phyloP scores from a whole-genome alignment of 2,888 invertebrate species.

The Icerya purchasi region DNA sequence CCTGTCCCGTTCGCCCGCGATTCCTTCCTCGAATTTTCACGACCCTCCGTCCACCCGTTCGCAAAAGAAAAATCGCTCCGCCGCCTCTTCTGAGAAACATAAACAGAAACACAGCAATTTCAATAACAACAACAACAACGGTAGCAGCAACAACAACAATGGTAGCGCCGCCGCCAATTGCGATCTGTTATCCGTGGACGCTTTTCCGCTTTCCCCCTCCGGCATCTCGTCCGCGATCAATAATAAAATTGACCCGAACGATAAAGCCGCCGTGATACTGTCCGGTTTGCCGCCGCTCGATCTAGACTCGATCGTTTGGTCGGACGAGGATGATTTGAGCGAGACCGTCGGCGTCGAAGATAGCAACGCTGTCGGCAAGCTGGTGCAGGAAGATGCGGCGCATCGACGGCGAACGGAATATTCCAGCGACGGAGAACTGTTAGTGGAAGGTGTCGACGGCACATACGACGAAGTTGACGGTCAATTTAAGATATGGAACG shows the following conservation, averaged over 20 bases:
- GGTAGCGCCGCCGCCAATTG: neutral
- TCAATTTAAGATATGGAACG: slow-evolving; percentile 78
- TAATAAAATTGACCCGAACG: neutral
- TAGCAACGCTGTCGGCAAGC: slow-evolving; percentile 24
- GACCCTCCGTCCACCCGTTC: neutral
- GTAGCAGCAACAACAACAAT: slow-evolving; percentile 4
- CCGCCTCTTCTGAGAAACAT: neutral
- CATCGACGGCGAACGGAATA: slow-evolving; percentile 2
- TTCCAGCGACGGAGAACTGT: neutral
- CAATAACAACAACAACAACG: neutral
- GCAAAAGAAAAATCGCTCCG: neutral
- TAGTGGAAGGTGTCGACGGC: slow-evolving; percentile 33
- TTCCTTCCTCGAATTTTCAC: too few species aligned
- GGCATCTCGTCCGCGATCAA: neutral
- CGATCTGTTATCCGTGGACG: too few species aligned
- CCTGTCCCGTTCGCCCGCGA: too few species aligned
- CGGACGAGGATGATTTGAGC: slow-evolving; percentile 20
- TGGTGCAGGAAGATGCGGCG: neutral
- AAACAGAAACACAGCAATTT: neutral
- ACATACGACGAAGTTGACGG: slow-evolving; percentile 26
- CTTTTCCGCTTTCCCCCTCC: neutral
- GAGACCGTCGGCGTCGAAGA: slow-evolving; percentile 26
- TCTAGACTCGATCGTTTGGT: slow-evolving; percentile 32
- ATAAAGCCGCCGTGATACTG: slow-evolving; percentile 27
- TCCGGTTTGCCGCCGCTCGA: slow-evolving; percentile 44